A percentile compares a stretch with the other conserved stretches of the same genome.
Conservation (phyloP, 2,113 vertebrate species). For the Grammatotria lemairii region DNA sequence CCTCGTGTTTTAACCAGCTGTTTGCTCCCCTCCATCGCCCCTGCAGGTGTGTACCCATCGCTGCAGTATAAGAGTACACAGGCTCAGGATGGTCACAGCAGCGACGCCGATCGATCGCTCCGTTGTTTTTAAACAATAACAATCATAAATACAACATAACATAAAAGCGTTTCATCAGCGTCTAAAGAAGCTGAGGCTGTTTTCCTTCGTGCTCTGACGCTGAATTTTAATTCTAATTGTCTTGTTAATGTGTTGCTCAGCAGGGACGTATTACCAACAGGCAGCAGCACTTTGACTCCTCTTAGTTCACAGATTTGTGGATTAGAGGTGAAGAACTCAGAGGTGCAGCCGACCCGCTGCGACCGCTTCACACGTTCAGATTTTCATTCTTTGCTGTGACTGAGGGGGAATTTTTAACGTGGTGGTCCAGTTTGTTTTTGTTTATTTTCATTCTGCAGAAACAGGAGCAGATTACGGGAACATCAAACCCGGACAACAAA, state of each 20-base stretch:
- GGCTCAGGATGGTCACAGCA: background rate
- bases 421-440: background rate
- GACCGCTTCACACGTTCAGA: background rate
- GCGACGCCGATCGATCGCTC: background rate
- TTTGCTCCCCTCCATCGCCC: rapidly evolving
- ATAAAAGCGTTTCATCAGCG: rapidly evolving
- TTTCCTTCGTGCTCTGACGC: background rate
- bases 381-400: background rate
- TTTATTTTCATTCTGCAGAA: background rate
- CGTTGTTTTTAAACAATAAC: background rate
- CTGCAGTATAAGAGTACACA: background rate
- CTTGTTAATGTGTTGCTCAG: background rate
- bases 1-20: background rate
- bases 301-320: background rate
- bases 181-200: background rate
- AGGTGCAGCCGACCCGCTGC: background rate
- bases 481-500: background rate
- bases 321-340: background rate
- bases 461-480: background rate
- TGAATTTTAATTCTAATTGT: background rate
- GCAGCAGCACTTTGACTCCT: background rate
- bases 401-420: background rate
- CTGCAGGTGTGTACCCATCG: background rate
- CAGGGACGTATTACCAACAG: rapidly evolving
- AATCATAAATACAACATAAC: rapidly evolving